Conservation (phyloP, 1,140 invertebrate genomes). For the Halesus radiatus region DNA sequence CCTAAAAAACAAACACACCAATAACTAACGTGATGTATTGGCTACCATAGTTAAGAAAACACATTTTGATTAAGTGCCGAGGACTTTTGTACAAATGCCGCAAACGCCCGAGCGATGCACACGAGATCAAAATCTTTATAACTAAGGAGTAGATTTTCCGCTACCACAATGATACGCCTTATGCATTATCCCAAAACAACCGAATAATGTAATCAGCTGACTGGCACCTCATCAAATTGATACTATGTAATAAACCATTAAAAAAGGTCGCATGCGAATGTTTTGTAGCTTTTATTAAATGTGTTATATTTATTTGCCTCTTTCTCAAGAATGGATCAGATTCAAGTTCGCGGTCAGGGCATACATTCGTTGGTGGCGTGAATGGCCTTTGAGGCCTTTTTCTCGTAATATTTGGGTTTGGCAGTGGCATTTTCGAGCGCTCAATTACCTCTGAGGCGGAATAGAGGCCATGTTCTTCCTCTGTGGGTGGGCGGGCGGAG, state of each 20-base stretch:
- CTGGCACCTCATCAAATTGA: neutral
- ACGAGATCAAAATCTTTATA: neutral
- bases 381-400: slow-evolving; percentile 16
- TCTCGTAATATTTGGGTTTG: neutral
- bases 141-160: slow-evolving; percentile 1
- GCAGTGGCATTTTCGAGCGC: slow-evolving; percentile 52
- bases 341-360: slow-evolving; percentile 7
- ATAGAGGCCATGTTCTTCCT: slow-evolving; percentile 30
- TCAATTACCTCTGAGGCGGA: slow-evolving; percentile 50
- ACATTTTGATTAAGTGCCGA: slow-evolving; percentile 21
- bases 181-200: neutral
- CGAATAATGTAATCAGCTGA: neutral
- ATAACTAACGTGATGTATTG: neutral
- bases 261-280: neutral
- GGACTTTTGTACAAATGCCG: neutral
- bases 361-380: neutral
- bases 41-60: neutral
- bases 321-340: neutral
- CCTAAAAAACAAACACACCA: neutral
- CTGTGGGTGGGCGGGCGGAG: slow-evolving; percentile 49
- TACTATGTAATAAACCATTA: neutral
- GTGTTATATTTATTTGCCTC: neutral
- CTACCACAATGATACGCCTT: neutral
- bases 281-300: neutral
- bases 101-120: neutral